Evolutionary conservation across 2,113 vertebrate genomes (phyloP).

Genomic region (Arvicanthis niloticus): DNA sequence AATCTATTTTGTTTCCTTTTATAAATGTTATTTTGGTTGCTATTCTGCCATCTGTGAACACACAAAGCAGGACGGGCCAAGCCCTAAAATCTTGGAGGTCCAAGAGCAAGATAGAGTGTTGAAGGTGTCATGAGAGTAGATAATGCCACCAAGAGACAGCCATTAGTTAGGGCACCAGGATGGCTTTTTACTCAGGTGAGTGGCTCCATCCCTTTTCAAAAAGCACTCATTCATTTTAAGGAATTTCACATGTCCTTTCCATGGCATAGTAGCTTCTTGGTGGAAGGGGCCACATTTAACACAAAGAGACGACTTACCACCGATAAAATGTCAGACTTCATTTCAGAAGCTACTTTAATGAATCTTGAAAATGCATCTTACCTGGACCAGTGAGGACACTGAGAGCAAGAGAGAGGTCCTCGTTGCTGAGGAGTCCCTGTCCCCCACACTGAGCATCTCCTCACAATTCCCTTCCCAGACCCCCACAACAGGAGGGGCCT

Average conservation of each 20-base stretch:
- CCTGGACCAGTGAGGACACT: too few species aligned
- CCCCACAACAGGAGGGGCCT: too few species aligned
- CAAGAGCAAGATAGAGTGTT: neutral
- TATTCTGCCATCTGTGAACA: neutral
- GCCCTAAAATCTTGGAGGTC: neutral
- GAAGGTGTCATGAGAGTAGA: neutral
- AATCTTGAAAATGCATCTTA: constrained; percentile 47
- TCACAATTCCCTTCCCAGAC: too few species aligned
- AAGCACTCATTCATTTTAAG: neutral
- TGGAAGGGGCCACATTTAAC: neutral
- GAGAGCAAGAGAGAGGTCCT: too few species aligned
- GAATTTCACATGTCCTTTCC: neutral
- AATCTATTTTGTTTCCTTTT: neutral
- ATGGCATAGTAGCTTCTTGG: neutral
- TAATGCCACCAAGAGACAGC: neutral
- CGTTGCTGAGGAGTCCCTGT: too few species aligned
- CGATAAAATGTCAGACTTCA: neutral
- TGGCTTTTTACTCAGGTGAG: neutral
- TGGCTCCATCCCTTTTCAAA: neutral
- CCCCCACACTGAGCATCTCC: too few species aligned
- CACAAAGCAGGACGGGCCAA: neutral
- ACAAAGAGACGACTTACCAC: neutral
- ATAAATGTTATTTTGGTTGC: neutral
- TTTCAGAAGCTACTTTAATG: neutral
- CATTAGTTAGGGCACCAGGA: neutral